phyloP scores from a whole-genome alignment of 2,797 vertebrate genomes.

The Coracias cyanogaster region DNA sequence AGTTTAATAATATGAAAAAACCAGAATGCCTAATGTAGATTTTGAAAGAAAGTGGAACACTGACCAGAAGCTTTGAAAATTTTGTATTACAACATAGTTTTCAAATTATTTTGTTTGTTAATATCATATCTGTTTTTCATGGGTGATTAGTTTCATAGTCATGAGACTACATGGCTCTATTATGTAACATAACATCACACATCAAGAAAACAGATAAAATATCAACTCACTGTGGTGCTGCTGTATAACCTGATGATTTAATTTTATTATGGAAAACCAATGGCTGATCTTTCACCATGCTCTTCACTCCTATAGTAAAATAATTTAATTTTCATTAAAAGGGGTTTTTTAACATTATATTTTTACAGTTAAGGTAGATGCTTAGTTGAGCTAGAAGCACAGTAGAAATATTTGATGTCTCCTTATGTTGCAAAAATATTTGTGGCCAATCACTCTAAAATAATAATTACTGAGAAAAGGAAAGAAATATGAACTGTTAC shows the following conservation, averaged over 20 bases:
- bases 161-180: neutral
- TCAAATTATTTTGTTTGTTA: neutral
- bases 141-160: neutral
- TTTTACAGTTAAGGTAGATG: neutral
- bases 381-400: neutral
- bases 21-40: neutral
- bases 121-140: neutral
- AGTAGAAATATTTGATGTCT: neutral
- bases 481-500: neutral
- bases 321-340: neutral
- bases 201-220: neutral
- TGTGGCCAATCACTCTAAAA: neutral
- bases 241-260: constrained; percentile 89
- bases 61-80: neutral
- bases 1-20: neutral
- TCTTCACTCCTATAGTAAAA: constrained; percentile 61
- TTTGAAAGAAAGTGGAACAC: neutral
- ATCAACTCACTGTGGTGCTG: constrained; percentile 82
- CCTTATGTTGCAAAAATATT: neutral
- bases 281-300: constrained; percentile 79
- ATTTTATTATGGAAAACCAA: constrained; percentile 89
- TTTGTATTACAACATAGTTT: neutral
- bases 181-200: neutral
- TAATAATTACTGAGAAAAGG: neutral
- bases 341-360: neutral